These are phyloP conservation scores for Drosophila bifasciata DNA, from an alignment of 1,140 invertebrate genomes.

Conservation along the genomic window DNA sequence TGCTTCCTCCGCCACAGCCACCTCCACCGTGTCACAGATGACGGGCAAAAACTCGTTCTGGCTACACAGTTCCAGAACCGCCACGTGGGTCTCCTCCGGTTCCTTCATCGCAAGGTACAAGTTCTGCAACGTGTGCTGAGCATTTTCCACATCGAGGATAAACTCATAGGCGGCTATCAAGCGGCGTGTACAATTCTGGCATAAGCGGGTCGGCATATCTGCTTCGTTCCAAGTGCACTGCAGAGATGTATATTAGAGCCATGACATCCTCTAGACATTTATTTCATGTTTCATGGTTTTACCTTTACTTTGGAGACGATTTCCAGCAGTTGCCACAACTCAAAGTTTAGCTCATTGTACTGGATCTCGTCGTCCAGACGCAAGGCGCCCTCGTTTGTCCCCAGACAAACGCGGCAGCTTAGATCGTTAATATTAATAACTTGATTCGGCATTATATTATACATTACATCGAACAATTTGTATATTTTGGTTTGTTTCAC, in stretches of 20 bases:
- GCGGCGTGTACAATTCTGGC: constrained; percentile 55
- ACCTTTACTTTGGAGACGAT: constrained; percentile 63
- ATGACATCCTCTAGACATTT: neutral
- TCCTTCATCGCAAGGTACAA: constrained; percentile 5
- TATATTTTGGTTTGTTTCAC: neutral
- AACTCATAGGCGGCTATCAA: constrained; percentile 71
- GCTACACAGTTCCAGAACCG: constrained; percentile 8
- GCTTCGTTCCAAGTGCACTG: constrained; percentile 36
- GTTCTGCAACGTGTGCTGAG: constrained; percentile 50
- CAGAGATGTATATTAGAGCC: neutral
- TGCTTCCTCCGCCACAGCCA: neutral
- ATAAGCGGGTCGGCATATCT: constrained; percentile 57
- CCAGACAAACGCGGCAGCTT: constrained; percentile 63
- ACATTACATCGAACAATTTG: neutral
- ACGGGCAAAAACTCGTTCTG: neutral
- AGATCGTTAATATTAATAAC: constrained; percentile 20
- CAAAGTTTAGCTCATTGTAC: constrained; percentile 56
- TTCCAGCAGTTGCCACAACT: constrained; percentile 60
- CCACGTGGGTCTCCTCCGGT: constrained; percentile 4
- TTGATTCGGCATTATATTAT: constrained; percentile 24
- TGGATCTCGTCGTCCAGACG: constrained; percentile 65
- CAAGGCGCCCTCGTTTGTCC: constrained; percentile 42
- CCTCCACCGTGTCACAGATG: neutral
- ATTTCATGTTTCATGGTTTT: neutral
- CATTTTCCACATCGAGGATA: constrained; percentile 52